Evolutionary conservation across 2,797 vertebrate species (phyloP), one percentile per base, ranked within the genome.

Genomic region (Serranus cabrilla): DNA sequence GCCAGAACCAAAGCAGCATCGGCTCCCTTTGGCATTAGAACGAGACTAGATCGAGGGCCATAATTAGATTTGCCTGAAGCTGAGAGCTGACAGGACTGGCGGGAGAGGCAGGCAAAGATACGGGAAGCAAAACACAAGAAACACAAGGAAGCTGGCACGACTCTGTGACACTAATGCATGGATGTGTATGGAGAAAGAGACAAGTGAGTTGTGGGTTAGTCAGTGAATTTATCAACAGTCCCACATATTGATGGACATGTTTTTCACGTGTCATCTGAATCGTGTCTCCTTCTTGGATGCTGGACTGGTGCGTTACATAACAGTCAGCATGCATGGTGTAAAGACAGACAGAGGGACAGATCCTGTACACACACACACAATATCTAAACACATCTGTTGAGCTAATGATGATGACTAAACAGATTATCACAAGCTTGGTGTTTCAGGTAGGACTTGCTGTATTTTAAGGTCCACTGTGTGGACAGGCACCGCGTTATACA

Each of bases 281-380:
- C 77, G 72, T 87, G 89, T 87, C 85, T 92, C 82, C 80, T 89
- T 66, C 71, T 81, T 85, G 79, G 86, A 89, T 74, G 51, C 81
- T 68, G 83, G 85, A 90, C 90, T 84, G 84, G 71, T 70, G 65
- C 0, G 72, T 95, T 95, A 89, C 85, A 89, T 94, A 95, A 95
- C 89, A 77, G 74, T 67, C 87, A 87, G 84, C 8, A 21, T 87
- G 84, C 73, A 67, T 71, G 37, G 71, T 69, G 83, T 86, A 84
- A 87, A 88, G 82, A 79, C 55, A 58, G 79, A 81, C 23, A n/a
- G 77, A 65, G 43, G 68, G 57, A 82, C 59, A 71, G 58, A 86
- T 76, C 76, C 43, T n/a, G 55, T 8, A 54, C 58, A 75, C n/a
- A 2, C 58, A 40, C 42, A 42, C 60, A 27, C 13, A 67, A 3